A percentile compares a stretch with the other conserved stretches of the same genome.
Conservation (phyloP, 1,140 invertebrate genomes). For the Drosophila ercepeae region DNA sequence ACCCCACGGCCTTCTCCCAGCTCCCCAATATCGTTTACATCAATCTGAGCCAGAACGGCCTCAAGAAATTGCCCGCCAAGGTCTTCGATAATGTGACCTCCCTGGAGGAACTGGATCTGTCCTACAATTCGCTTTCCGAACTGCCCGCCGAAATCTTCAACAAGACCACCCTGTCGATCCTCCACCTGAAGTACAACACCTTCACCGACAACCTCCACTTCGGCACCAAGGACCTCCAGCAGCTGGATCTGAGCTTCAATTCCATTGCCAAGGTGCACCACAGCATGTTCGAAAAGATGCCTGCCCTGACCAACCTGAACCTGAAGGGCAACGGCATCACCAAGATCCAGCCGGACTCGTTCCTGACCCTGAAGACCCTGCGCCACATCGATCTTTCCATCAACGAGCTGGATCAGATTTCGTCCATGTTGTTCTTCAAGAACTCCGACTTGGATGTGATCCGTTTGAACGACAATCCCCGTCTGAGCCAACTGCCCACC, state of each 20-base stretch:
- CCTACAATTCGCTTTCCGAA: conserved; percentile 86
- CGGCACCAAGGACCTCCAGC: conserved; percentile 85
- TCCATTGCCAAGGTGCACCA: conserved; percentile 87
- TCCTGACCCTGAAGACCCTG: conserved; percentile 86
- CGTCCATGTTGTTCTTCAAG: conserved; percentile 87
- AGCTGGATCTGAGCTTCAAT: conserved; percentile 87
- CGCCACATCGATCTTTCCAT: conserved; percentile 88
- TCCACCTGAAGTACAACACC: conserved; percentile 86
- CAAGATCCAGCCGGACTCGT: conserved; percentile 88
- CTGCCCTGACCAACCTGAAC: conserved; percentile 86
- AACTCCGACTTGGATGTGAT: conserved; percentile 88
- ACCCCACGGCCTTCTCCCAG: conserved; percentile 86
- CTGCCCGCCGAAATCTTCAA: conserved; percentile 87
- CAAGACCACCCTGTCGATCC: conserved; percentile 86
- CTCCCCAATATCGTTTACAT: conserved; percentile 87
- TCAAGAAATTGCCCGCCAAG: conserved; percentile 86
- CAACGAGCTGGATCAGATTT: conserved; percentile 87
- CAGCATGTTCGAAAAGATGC: conserved; percentile 87
- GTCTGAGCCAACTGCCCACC: conserved; percentile 86
- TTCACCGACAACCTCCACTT: conserved; percentile 85
- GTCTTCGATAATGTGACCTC: conserved; percentile 86
- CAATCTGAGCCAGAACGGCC: conserved; percentile 87
- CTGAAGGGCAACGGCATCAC: conserved; percentile 87
- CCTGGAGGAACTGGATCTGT: conserved; percentile 88
- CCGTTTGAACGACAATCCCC: conserved; percentile 87